phyloP scores from a whole-genome alignment of 2,113 vertebrate genomes.

The Sceloporus tristichus region DNA sequence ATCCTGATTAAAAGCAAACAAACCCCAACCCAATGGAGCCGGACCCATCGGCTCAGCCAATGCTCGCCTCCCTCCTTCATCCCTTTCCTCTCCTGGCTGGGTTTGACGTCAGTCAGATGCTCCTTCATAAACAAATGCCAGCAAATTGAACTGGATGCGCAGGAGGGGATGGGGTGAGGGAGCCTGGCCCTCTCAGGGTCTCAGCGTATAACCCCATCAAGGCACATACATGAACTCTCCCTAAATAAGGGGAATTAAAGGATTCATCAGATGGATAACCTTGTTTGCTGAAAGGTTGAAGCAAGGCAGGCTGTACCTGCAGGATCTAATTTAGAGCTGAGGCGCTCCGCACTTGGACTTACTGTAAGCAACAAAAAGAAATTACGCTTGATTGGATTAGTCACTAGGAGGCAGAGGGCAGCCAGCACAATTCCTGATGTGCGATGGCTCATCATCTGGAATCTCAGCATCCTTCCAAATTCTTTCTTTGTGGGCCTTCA shows the following conservation, averaged over 20 bases:
- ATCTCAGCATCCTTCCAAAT: not conserved
- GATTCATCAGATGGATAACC: constrained; percentile 59
- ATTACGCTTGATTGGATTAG: constrained; percentile 19
- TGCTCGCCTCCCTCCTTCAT: not conserved
- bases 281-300: constrained; percentile 68
- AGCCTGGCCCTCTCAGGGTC: fast-evolving
- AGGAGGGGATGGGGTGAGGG: not conserved
- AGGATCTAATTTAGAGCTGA: constrained; percentile 68
- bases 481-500: not conserved
- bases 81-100: not conserved
- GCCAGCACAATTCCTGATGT: fast-evolving
- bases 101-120: not conserved
- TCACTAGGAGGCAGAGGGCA: not conserved
- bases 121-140: constrained; percentile 15
- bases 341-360: constrained; percentile 34
- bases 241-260: constrained; percentile 40
- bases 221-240: constrained; percentile 5
- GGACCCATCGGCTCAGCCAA: not conserved
- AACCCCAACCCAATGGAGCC: not conserved
- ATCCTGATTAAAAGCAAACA: not conserved
- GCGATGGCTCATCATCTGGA: not conserved
- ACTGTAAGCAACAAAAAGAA: constrained; percentile 11
- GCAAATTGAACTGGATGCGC: fast-evolving
- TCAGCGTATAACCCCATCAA: not conserved
- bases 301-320: constrained; percentile 67